Evolutionary conservation across 2,888 invertebrate species (phyloP).

Genomic region (Ephialtes manifestator): DNA sequence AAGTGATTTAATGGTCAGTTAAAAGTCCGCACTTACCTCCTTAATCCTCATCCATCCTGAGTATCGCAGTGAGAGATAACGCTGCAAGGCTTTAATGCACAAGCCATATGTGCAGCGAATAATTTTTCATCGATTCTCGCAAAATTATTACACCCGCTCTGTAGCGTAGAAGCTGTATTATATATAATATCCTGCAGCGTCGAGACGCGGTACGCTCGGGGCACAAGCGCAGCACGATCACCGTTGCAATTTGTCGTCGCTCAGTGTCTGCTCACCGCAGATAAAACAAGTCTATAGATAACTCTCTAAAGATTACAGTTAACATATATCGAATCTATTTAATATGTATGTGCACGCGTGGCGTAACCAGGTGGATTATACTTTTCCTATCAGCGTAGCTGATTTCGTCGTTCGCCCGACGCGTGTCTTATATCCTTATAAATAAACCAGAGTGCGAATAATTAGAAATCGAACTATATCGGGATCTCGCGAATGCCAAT

Average conservation of each 20-base stretch:
- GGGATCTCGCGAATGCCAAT: background rate
- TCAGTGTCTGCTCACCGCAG: conserved; percentile 36
- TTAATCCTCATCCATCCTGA: background rate
- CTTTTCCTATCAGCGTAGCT: conserved; percentile 6
- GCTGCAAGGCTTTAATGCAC: background rate
- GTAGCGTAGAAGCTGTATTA: background rate
- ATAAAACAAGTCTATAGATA: conserved; percentile 62
- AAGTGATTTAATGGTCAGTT: too few relatives aligned
- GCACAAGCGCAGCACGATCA: conserved; percentile 23
- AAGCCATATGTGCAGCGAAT: background rate
- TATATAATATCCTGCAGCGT: conserved; percentile 7
- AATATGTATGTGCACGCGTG: conserved; percentile 1
- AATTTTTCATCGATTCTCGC: conserved; percentile 28
- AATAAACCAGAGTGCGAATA: conserved; percentile 1
- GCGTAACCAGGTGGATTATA: conserved; percentile 30
- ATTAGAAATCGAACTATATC: conserved; percentile 1
- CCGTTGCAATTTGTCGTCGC: conserved; percentile 62
- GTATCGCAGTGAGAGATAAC: background rate
- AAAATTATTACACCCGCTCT: conserved; percentile 39
- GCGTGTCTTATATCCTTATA: conserved; percentile 5
- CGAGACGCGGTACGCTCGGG: conserved; percentile 5
- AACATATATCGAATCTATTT: conserved; percentile 26
- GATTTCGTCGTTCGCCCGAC: background rate
- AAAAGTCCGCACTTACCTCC: too few relatives aligned
- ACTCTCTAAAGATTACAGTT: conserved; percentile 39